phyloP scores from a whole-genome alignment of 2,888 invertebrate genomes.

The Holacanthella duospinosa region DNA sequence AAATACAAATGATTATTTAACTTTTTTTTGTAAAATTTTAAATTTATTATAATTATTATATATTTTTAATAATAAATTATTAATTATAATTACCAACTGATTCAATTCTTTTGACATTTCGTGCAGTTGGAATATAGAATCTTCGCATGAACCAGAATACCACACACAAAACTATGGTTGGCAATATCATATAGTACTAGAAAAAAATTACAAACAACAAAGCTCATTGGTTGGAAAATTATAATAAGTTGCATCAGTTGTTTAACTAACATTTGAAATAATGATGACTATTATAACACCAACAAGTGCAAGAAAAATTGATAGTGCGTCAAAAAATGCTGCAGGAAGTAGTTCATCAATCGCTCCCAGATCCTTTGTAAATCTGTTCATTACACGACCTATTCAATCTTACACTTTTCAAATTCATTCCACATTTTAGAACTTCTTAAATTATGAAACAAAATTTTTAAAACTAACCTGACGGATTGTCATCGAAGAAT shows the following conservation, averaged over 20 bases:
- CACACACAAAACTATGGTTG: slow-evolving; percentile 42
- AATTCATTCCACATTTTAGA: not conserved
- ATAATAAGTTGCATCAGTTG: not conserved
- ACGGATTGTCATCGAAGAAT: slow-evolving; percentile 34
- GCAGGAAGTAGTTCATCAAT: slow-evolving; percentile 62
- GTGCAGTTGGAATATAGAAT: slow-evolving; percentile 44
- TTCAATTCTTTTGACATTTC: slow-evolving; percentile 47
- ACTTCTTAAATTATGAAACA: too few species aligned
- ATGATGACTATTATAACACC: slow-evolving; percentile 44
- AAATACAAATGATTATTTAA: not conserved
- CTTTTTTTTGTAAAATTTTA: not conserved
- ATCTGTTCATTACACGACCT: slow-evolving; percentile 71
- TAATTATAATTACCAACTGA: slow-evolving; percentile 42
- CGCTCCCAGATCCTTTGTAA: slow-evolving; percentile 72
- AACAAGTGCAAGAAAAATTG: slow-evolving; percentile 44
- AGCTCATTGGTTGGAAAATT: slow-evolving; percentile 38
- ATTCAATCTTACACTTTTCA: slow-evolving; percentile 7
- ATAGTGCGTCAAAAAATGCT: slow-evolving; percentile 50
- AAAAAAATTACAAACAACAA: slow-evolving; percentile 42
- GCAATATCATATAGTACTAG: slow-evolving; percentile 41
- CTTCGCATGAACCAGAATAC: slow-evolving; percentile 43
- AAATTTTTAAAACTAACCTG: slow-evolving; percentile 18
- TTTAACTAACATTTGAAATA: slow-evolving; percentile 39
- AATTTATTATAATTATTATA: not conserved
- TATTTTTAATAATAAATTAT: too few species aligned